These are phyloP conservation scores for Mesochorus sp. DNA, from an alignment of 2,888 invertebrate species.

Conservation along the genomic window DNA sequence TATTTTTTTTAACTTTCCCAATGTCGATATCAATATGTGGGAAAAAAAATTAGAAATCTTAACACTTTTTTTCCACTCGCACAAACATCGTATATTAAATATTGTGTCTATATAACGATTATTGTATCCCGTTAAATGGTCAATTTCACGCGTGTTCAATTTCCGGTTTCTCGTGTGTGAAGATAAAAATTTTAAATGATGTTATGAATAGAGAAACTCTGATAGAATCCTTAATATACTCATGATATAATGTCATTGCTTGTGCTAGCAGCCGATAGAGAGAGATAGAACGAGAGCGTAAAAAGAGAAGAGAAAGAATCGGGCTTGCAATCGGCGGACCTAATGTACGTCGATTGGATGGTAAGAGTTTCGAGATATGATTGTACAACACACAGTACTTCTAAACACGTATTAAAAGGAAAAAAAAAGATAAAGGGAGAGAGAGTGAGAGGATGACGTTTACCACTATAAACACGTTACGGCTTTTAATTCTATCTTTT, in stretches of 20 bases:
- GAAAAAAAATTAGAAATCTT: background rate
- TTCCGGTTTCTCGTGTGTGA: background rate
- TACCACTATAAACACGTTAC: constrained; percentile 55
- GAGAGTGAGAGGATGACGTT: constrained; percentile 6
- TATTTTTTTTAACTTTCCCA: too few species aligned
- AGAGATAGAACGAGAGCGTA: background rate
- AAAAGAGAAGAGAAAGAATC: constrained; percentile 11
- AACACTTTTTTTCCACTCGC: background rate
- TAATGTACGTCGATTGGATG: constrained; percentile 51
- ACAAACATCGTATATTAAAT: background rate
- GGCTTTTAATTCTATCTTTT: constrained; percentile 61
- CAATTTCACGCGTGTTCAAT: constrained; percentile 34
- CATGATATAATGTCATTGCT: constrained; percentile 70
- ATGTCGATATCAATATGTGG: too few species aligned
- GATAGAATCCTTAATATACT: constrained; percentile 55
- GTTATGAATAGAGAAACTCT: background rate
- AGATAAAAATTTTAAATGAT: background rate
- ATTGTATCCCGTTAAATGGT: background rate
- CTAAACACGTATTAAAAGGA: background rate
- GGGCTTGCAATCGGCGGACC: constrained; percentile 47
- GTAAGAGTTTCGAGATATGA: constrained; percentile 40
- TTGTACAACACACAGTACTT: constrained; percentile 21
- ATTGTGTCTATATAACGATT: background rate
- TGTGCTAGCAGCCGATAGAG: constrained; percentile 60
- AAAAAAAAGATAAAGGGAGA: background rate